Base-by-base conservation (phyloP, 2,797 vertebrate species). In the Peromyscus aztecus region DNA sequence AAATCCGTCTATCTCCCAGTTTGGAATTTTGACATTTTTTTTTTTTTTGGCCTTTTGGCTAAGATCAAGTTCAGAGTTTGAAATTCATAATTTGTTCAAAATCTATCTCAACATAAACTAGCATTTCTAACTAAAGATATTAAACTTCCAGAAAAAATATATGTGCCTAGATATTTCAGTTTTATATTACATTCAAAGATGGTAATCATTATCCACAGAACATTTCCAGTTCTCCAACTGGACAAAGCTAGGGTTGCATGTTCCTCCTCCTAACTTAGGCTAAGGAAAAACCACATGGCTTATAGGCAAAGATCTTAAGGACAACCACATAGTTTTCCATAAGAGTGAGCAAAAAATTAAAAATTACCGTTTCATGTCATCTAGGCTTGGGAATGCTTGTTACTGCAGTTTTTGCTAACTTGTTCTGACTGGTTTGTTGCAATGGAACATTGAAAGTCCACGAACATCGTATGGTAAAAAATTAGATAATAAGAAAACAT, bases 251-350 rank as follows among this genome's bases (percentile, higher is more conserved):
- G 2, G 43, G 75, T 95, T 82, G n/a, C 0, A 14, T 89, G 69
- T 59, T 84, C 43, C 69, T 52, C 29, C 12, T 0, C 12, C 57
- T 85, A 29, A 10, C 43, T 90, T 89, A 83, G 82, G 34, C 57
- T 52, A 82, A 91, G 21, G n/a, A 94, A 80, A 82, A 34, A 61
- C 31, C 21, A 34, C 19, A 52, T 94, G 0, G 0, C 69, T 91
- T 89, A 69, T 9, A 78, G 37, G 29, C 34, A 95, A 67, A 96
- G 92, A 88, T 34, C 76, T 88, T n/a, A 73, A 84, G n/a, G 34
- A 69, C 31, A 27, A 29, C n/a, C 61, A 4, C 49, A 4, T 77
- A 71, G 61, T 91, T 92, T 96, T 89, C 29, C 61, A 67, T 31
- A 49, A 49, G 34, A 59, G 31, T 57, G 23, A 84, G 29, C 21